Conservation (phyloP, 1,140 invertebrate species). For the Philotrypesis tridentata region DNA sequence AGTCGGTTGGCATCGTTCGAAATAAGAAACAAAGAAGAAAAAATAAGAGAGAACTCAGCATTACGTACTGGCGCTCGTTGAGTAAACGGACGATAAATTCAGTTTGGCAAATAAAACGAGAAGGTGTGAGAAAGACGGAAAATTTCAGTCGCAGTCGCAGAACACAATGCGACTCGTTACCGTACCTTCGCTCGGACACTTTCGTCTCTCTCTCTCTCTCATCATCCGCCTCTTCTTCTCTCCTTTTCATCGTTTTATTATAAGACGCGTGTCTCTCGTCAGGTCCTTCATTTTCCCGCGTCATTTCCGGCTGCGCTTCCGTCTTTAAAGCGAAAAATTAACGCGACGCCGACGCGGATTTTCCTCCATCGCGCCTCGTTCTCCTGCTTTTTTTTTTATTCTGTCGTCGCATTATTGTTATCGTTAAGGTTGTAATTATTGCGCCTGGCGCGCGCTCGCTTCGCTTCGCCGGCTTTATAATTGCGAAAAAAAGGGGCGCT, state of each 20-base stretch:
- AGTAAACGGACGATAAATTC: slow-evolving; percentile 61
- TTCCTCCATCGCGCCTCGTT: neutral
- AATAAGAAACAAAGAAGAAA: slow-evolving; percentile 25
- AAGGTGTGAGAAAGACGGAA: slow-evolving; percentile 32
- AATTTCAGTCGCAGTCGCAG: slow-evolving; percentile 50
- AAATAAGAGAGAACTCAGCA: slow-evolving; percentile 35
- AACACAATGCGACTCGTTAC: slow-evolving; percentile 61
- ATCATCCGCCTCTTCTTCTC: slow-evolving; percentile 33
- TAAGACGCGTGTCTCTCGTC: slow-evolving; percentile 26
- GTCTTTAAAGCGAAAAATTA: slow-evolving; percentile 37
- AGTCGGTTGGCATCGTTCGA: slow-evolving; percentile 22
- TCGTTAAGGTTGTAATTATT: slow-evolving; percentile 31
- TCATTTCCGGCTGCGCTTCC: slow-evolving; percentile 29
- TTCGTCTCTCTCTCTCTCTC: slow-evolving; percentile 2
- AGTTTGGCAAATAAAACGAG: slow-evolving; percentile 58
- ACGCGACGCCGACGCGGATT: slow-evolving; percentile 2
- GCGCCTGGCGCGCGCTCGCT: no score
- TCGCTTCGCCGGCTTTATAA: slow-evolving; percentile 8
- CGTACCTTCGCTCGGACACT: slow-evolving; percentile 40
- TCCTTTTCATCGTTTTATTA: slow-evolving; percentile 41
- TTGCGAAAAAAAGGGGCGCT: neutral
- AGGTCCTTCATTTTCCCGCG: slow-evolving; percentile 17
- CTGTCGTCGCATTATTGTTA: slow-evolving; percentile 17
- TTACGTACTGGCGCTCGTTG: slow-evolving; percentile 54
- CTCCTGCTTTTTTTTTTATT: neutral